Conservation (phyloP, 64 coral and sea anemone genomes). For the Astreopora myriophthalma region DNA sequence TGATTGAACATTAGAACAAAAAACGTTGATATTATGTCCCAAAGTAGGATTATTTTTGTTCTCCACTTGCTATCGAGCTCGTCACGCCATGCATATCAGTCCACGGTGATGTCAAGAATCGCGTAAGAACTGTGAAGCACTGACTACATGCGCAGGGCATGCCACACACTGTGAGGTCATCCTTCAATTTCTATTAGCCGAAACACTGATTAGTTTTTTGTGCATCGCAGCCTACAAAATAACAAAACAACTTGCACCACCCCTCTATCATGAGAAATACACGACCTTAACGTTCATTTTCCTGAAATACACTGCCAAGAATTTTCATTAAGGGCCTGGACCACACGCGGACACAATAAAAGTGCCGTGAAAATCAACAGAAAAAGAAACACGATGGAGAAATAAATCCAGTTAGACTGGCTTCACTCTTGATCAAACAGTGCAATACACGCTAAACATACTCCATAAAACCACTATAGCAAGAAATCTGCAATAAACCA, state of each 20-base stretch:
- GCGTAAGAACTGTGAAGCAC: too few species aligned
- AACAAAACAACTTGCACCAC: background rate
- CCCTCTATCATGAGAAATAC: background rate
- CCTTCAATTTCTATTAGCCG: too few species aligned
- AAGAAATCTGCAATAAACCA: background rate
- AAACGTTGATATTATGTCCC: too few species aligned
- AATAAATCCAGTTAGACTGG: slow-evolving; percentile 33
- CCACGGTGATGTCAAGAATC: too few species aligned
- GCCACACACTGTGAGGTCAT: too few species aligned
- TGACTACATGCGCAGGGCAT: too few species aligned
- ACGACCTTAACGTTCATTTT: background rate
- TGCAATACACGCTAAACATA: background rate
- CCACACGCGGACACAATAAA: background rate
- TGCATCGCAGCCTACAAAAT: background rate
- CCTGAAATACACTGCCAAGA: background rate
- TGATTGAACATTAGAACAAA: background rate
- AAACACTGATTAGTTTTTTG: background rate
- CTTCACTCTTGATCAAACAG: background rate
- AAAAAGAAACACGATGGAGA: background rate
- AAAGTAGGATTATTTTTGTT: too few species aligned
- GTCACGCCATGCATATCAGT: too few species aligned
- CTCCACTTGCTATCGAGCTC: too few species aligned
- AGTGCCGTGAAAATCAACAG: background rate
- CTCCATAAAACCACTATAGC: background rate
- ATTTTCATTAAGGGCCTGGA: background rate